phyloP scores from a whole-genome alignment of 2,113 vertebrate genomes.

The Ctenodactylus gundi region DNA sequence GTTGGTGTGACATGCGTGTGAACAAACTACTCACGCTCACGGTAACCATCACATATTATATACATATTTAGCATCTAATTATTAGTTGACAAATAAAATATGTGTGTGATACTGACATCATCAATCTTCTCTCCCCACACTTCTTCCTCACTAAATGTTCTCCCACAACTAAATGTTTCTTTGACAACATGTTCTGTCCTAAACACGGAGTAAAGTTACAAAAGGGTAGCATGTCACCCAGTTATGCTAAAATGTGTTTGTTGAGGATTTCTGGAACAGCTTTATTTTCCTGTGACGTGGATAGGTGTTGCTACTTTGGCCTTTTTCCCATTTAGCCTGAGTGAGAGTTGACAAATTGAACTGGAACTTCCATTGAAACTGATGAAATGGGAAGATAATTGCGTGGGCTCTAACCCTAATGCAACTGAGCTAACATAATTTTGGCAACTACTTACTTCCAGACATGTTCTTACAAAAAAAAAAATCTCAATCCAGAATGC shows the following conservation, averaged over 20 bases:
- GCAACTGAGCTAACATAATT: conserved; percentile 5
- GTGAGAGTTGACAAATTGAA: not conserved
- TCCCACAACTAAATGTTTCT: not conserved
- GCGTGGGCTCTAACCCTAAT: not conserved
- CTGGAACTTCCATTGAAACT: not conserved
- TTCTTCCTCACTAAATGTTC: not conserved
- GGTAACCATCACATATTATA: too few species aligned
- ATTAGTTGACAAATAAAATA: not conserved
- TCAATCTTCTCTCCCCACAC: not conserved
- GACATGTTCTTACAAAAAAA: not conserved
- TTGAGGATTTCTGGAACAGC: not conserved
- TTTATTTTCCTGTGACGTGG: not conserved
- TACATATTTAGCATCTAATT: not conserved
- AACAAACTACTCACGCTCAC: too few species aligned
- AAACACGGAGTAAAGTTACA: not conserved
- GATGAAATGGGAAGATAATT: not conserved
- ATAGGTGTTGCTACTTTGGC: not conserved
- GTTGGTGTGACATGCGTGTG: too few species aligned
- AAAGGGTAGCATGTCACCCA: not conserved
- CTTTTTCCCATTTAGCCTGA: not conserved
- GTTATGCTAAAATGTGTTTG: not conserved
- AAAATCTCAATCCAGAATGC: not conserved
- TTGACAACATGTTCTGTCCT: not conserved
- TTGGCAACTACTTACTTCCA: not conserved
- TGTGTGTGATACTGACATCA: not conserved